Evolutionary conservation across 2,888 invertebrate species (phyloP).

Genomic region (Brachyopa scutellaris): DNA sequence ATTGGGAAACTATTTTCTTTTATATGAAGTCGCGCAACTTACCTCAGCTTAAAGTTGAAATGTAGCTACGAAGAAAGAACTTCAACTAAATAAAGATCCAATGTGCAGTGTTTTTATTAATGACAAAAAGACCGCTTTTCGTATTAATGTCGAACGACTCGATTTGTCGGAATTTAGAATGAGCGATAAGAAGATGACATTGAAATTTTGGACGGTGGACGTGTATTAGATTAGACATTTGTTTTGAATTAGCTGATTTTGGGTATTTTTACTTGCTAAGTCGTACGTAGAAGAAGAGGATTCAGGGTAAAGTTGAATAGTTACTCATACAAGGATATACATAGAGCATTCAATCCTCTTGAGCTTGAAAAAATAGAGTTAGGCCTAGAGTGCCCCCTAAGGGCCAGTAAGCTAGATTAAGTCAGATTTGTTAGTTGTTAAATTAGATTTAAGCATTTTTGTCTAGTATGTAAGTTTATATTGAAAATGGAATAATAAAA

Average conservation of each 20-base stretch:
- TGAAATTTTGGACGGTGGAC: too few relatives aligned
- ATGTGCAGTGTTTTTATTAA: conserved; percentile 53
- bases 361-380: too few relatives aligned
- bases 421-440: too few relatives aligned
- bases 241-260: neutral
- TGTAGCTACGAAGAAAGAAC: conserved; percentile 54
- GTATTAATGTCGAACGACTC: too few relatives aligned
- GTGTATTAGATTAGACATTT: conserved; percentile 18
- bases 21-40: conserved; percentile 45
- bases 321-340: too few relatives aligned
- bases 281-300: neutral
- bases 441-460: too few relatives aligned
- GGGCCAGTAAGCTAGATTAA: too few relatives aligned
- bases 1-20: neutral
- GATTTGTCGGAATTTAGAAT: too few relatives aligned
- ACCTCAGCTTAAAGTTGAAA: conserved; percentile 28
- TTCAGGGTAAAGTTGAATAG: neutral
- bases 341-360: too few relatives aligned
- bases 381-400: too few relatives aligned
- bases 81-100: conserved; percentile 49
- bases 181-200: neutral
- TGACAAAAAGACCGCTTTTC: neutral
- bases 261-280: neutral
- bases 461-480: too few relatives aligned
- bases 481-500: too few relatives aligned